Base-by-base conservation (phyloP, 2,113 vertebrate species). In the Corydoras sp. region DNA sequence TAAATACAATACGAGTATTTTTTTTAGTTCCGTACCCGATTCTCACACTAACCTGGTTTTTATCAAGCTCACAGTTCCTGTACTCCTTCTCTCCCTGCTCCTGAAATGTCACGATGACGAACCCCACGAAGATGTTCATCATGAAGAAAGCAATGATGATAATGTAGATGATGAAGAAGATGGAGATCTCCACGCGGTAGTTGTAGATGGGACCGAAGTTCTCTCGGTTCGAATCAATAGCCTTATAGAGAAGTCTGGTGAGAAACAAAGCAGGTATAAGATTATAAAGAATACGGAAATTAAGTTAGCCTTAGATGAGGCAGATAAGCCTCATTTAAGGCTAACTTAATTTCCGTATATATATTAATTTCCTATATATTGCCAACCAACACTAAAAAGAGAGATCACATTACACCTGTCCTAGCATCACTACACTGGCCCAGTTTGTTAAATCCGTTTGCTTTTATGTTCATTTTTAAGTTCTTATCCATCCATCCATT, bases 81-180 rank as follows among this genome's bases (percentile, higher is more conserved):
- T 99, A 99, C 80, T 99, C 97, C 81, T 98, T 95, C 79, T 99
- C 97, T 84, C 97, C 96, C 82, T 99, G 97, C 76, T 99, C 97
- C 89, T 99, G 97, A 84, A 99, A 99, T 0, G 97, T 99, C 80
- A 99, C 96, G 71, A 99, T 99, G 78, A 99, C 97, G 73, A 99
- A 99, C 89, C 97, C 97, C 80, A 99, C 97, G 29, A 99, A 99
- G 89, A 99, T 99, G 86, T 99, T 99, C 97, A 99, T 99, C 97
- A 99, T 99, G 83, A 99, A 99, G 88, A 99, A 99, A 65, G 97
- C 97, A 3, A 99, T 97, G 76, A 99, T 99, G 88, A 99, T 99
- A 89, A 99, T 99, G 86, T 99, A 99, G 88, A 99, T 96, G 87
- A 99, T 98, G 86, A 99, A 99, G 82, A 99, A 99, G 84, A 99